phyloP scores from a whole-genome alignment of 92 coral and sea anemone species.

The Palythoa grandis region DNA sequence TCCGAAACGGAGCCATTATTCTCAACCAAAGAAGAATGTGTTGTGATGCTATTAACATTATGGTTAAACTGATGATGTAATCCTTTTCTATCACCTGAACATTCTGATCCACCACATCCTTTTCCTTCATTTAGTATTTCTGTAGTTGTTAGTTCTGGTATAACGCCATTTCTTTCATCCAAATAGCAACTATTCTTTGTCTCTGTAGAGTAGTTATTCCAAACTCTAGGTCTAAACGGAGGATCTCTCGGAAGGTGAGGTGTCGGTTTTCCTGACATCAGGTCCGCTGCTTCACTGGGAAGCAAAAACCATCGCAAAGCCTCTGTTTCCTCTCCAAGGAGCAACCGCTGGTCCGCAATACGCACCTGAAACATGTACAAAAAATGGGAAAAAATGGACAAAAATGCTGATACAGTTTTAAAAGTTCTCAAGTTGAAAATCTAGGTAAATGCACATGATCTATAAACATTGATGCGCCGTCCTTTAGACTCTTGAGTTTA shows the following conservation, averaged over 20 bases:
- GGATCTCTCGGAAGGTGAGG: constrained; percentile 66
- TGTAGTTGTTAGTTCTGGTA: background rate
- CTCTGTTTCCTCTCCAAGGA: constrained; percentile 89
- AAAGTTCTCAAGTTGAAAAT: too few relatives aligned
- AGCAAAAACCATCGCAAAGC: constrained; percentile 89
- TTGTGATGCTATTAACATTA: background rate
- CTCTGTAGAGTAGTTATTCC: constrained; percentile 33
- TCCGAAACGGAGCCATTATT: background rate
- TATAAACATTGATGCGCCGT: too few relatives aligned
- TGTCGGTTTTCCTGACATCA: constrained; percentile 65
- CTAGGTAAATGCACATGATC: too few relatives aligned
- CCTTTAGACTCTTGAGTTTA: too few relatives aligned
- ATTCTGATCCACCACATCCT: background rate
- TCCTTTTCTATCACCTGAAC: constrained; percentile 3
- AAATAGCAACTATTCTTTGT: background rate
- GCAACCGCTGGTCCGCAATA: constrained; percentile 84
- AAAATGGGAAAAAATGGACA: background rate
- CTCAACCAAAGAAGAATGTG: background rate
- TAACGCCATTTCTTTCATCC: background rate
- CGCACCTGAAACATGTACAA: constrained; percentile 50
- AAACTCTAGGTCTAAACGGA: constrained; percentile 81
- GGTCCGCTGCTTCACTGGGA: constrained; percentile 88
- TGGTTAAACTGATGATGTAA: background rate
- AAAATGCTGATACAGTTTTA: too few relatives aligned
- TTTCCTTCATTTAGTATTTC: background rate